Evolutionary conservation across 2,888 invertebrate species (phyloP).

Genomic region (Tanypteryx hageni): DNA sequence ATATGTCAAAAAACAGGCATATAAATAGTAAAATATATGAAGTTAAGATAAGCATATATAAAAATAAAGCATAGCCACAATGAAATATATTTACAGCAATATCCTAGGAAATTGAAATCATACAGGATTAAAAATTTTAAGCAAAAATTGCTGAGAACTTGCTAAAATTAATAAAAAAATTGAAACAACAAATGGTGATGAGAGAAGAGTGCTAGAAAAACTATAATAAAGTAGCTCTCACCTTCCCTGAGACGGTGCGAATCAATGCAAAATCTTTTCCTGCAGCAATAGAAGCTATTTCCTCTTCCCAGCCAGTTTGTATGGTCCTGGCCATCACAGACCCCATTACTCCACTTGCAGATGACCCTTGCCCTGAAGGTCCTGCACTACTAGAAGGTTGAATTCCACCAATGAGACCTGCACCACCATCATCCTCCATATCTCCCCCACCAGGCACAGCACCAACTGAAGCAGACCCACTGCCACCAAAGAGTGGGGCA

Average conservation of each 20-base stretch:
- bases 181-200: conserved; percentile 1
- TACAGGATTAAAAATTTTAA: neutral
- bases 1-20: too few species aligned
- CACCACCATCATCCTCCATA: conserved; percentile 44
- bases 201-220: neutral
- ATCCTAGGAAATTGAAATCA: conserved; percentile 51
- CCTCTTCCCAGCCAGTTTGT: conserved; percentile 84
- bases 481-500: conserved; percentile 84
- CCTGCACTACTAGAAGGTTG: conserved; percentile 37
- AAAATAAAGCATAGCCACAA: neutral
- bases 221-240: conserved; percentile 72
- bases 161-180: neutral
- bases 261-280: conserved; percentile 95
- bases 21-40: too few species aligned
- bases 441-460: neutral
- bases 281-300: conserved; percentile 85
- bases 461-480: conserved; percentile 75
- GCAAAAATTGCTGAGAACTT: too few species aligned
- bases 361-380: conserved; percentile 31
- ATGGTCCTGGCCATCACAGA: conserved; percentile 69
- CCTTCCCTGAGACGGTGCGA: conserved; percentile 90
- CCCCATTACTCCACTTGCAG: conserved; percentile 65
- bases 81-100: neutral
- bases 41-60: too few species aligned
- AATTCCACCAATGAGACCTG: neutral